These are phyloP conservation scores for Amitus sp. DNA, from an alignment of 2,888 invertebrate species.

Conservation along the genomic window DNA sequence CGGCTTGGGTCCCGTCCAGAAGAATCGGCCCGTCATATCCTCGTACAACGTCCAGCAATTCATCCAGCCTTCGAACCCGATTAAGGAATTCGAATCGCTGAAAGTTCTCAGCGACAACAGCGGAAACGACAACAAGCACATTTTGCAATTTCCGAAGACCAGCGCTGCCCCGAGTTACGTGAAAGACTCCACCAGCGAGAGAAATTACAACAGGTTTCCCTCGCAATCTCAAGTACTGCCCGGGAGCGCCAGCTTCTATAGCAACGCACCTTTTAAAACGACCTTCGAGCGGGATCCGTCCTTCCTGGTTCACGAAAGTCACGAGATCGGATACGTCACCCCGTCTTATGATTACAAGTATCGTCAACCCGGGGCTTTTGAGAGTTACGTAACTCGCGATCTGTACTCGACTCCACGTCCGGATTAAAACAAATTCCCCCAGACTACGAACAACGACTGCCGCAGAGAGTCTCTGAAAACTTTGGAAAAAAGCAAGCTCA, in stretches of 20 bases:
- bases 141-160: slow-evolving; percentile 46
- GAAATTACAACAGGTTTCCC: slow-evolving; percentile 43
- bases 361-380: slow-evolving; percentile 54
- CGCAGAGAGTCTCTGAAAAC: slow-evolving; percentile 23
- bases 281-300: slow-evolving; percentile 55
- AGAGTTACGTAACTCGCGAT: slow-evolving; percentile 48
- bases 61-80: slow-evolving; percentile 43
- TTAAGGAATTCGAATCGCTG: slow-evolving; percentile 51
- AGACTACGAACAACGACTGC: slow-evolving; percentile 22
- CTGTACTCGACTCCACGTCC: slow-evolving; percentile 41
- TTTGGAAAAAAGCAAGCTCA: slow-evolving; percentile 27
- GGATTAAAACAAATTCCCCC: slow-evolving; percentile 44
- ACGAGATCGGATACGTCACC: slow-evolving; percentile 58
- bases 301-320: slow-evolving; percentile 59
- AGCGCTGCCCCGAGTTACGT: slow-evolving; percentile 11
- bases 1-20: slow-evolving; percentile 37
- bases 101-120: slow-evolving; percentile 36
- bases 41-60: slow-evolving; percentile 39
- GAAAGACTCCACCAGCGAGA: slow-evolving; percentile 35
- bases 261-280: slow-evolving; percentile 53
- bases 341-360: slow-evolving; percentile 53
- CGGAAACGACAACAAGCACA: slow-evolving; percentile 44
- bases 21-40: slow-evolving; percentile 44
- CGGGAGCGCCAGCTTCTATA: slow-evolving; percentile 48
- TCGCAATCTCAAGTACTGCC: slow-evolving; percentile 30